phyloP scores from a whole-genome alignment of 2,888 invertebrate species.

The Laspeyria flexula region DNA sequence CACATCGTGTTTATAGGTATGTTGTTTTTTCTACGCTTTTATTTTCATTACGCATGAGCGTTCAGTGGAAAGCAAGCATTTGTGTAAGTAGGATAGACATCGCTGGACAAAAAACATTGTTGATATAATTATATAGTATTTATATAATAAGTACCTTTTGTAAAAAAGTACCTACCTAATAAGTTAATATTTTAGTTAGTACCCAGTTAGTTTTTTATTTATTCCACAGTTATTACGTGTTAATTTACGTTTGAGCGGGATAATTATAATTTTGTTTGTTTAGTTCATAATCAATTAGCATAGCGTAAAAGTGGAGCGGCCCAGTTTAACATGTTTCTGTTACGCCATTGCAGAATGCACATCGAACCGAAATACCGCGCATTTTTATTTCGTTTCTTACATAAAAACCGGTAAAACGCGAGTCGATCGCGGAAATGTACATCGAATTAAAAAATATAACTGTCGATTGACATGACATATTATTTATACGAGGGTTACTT shows the following conservation, averaged over 20 bases:
- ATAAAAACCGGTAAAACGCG: constrained; percentile 26
- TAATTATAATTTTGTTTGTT: constrained; percentile 1
- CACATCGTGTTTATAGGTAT: too few relatives aligned
- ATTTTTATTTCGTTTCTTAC: constrained; percentile 20
- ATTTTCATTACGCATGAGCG: too few relatives aligned
- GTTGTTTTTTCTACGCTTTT: too few relatives aligned
- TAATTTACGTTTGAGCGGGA: not conserved
- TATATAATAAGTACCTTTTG: too few relatives aligned
- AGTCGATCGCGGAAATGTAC: constrained; percentile 14
- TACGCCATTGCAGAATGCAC: not conserved
- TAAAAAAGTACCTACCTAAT: too few relatives aligned
- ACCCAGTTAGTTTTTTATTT: too few relatives aligned
- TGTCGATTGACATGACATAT: not conserved
- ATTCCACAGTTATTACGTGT: too few relatives aligned
- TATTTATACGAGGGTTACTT: not conserved
- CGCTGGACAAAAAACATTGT: too few relatives aligned
- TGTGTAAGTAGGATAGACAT: too few relatives aligned
- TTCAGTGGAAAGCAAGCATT: too few relatives aligned
- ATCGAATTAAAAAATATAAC: not conserved
- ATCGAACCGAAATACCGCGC: constrained; percentile 12
- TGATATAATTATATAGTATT: too few relatives aligned
- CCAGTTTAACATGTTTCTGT: not conserved
- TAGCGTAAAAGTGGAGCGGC: not conserved
- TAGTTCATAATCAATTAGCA: constrained; percentile 6
- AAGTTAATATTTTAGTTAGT: too few relatives aligned